A percentile compares a stretch with the other conserved stretches of the same genome.
Conservation (phyloP, 2,888 invertebrate genomes). For the Dascillus cervinus region DNA sequence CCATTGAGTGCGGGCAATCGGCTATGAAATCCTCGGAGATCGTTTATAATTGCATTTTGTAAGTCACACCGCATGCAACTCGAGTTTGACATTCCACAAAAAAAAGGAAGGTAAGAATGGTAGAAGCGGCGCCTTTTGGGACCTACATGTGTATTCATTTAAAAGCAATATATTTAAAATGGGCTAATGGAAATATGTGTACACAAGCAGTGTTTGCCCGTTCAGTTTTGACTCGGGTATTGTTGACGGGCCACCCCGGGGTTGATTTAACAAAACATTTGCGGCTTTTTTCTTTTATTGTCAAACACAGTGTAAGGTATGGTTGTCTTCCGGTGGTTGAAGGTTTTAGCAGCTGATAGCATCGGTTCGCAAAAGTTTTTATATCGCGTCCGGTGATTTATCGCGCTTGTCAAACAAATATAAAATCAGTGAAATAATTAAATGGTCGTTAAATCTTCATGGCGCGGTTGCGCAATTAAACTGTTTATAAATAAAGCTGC, state of each 20-base stretch:
- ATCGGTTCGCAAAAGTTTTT: too few species aligned
- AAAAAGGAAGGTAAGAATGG: constrained; percentile 22
- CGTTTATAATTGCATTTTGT: too few species aligned
- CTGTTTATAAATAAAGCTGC: too few species aligned
- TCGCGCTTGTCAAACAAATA: too few species aligned
- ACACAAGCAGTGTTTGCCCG: constrained; percentile 36
- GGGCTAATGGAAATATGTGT: constrained; percentile 36
- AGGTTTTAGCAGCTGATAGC: too few species aligned
- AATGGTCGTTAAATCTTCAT: too few species aligned
- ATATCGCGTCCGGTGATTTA: too few species aligned
- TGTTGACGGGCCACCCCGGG: constrained; percentile 33
- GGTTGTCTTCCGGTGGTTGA: constrained; percentile 27
- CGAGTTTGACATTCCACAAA: constrained; percentile 4
- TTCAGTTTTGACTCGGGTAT: constrained; percentile 33
- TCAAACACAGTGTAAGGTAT: constrained; percentile 28
- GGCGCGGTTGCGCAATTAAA: too few species aligned
- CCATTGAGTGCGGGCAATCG: too few species aligned
- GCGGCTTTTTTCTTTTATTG: constrained; percentile 30
- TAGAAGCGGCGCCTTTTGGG: constrained; percentile 26
- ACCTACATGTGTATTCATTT: constrained; percentile 28
- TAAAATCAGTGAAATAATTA: too few species aligned
- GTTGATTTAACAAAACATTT: constrained; percentile 28
- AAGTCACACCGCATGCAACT: too few species aligned
- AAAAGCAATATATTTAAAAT: constrained; percentile 37
- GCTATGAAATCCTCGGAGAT: too few species aligned